Evolutionary conservation across 2,888 invertebrate species (phyloP).

Genomic region (Vanessa cardui): DNA sequence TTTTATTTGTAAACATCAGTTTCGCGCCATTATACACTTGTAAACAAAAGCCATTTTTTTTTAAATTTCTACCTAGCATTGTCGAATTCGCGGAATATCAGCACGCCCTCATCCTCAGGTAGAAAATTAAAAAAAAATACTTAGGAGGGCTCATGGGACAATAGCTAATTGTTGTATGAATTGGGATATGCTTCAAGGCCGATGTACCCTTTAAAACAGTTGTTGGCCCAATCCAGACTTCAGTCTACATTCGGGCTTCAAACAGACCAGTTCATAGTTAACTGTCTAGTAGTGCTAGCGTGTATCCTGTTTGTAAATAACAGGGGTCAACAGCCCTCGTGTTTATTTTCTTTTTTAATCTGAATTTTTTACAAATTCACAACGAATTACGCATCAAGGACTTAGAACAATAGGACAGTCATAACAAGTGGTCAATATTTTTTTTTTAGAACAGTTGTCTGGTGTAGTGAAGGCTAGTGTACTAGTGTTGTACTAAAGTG

Average conservation of each 20-base stretch:
- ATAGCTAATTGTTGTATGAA: constrained; percentile 61
- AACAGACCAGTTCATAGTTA: constrained; percentile 62
- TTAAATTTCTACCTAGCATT: constrained; percentile 58
- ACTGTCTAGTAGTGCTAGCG: constrained; percentile 44
- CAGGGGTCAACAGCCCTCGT: constrained; percentile 60
- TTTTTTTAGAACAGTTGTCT: not conserved
- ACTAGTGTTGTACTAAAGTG: constrained; percentile 12
- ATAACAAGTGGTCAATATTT: constrained; percentile 15
- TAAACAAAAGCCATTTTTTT: constrained; percentile 58
- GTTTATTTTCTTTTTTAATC: constrained; percentile 39
- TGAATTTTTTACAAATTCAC: constrained; percentile 7
- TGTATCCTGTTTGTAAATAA: constrained; percentile 69
- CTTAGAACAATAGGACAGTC: constrained; percentile 32
- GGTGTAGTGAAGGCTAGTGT: constrained; percentile 6
- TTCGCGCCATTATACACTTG: constrained; percentile 66
- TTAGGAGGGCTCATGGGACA: constrained; percentile 54
- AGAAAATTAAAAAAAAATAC: constrained; percentile 49
- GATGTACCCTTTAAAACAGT: constrained; percentile 74
- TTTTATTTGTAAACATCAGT: constrained; percentile 63
- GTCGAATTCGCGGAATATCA: constrained; percentile 52
- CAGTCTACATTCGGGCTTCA: constrained; percentile 76
- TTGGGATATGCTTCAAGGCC: constrained; percentile 73
- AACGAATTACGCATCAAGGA: constrained; percentile 26
- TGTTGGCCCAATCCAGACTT: constrained; percentile 71
- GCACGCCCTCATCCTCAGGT: constrained; percentile 47